Evolutionary conservation across 2,113 vertebrate species (phyloP), one percentile per base, ranked within the genome.

Genomic region (Sciurus niger): DNA sequence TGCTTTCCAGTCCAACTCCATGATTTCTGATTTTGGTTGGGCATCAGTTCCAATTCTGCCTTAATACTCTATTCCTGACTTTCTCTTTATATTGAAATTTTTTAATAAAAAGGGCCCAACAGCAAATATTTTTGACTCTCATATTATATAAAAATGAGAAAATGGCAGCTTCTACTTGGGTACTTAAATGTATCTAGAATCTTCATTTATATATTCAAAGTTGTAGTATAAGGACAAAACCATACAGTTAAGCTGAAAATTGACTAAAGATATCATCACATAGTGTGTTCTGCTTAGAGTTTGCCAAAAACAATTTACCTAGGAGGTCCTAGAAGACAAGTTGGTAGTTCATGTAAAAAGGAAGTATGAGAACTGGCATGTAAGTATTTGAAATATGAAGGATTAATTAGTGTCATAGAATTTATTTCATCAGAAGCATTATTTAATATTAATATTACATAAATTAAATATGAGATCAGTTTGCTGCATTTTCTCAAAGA

Each of bases 21-120:
- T 89, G 72, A 94, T 79, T 95, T 89, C 46, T 43, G 40, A 2
- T 12, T 79, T 25, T 28, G 70, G 55, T 94, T 9, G 53, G 46
- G 78, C 79, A 88, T 88, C 84, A 84, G 17, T 58, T 32, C 6
- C n/a, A 20, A 65, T 83, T 91, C 82, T 86, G 84, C 30, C 77
- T 97, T 96, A 88, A 94, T 65, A n/a, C 2, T 28, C 4, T 91
- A 84, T 95, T 94, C 80, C 16, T 51, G 40, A 67, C 3, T 78
- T 22, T 92, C 77, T 85, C 51, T 87, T 90, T 82, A 89, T 73
- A 84, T 73, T 88, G 40, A 90, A 87, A 32, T 65, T 17, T 53
- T 46, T 55, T 16, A 17, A 67, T 32, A 46, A 87, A 72, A 8
- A 72, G 8, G 1, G 9, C 6, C 46, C 10, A 30, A 30, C 76